phyloP scores from a whole-genome alignment of 2,888 invertebrate species.

The Cosmopolites sordidus region DNA sequence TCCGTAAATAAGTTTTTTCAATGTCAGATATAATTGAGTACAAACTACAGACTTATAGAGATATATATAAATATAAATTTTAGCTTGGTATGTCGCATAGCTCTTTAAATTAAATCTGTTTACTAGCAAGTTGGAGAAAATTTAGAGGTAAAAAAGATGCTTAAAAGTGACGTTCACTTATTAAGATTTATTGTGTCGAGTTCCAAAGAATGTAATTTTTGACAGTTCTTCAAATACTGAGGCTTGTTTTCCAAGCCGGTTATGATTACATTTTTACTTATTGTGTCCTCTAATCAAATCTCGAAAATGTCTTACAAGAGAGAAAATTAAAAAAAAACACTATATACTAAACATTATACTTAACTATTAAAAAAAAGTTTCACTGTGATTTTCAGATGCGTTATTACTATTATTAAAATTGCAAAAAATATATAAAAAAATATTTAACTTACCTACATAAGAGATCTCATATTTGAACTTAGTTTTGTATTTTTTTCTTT shows the following conservation, averaged over 20 bases:
- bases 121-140: background rate
- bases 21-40: constrained; percentile 1
- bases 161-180: background rate
- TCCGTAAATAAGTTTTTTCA: background rate
- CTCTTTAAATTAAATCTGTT: background rate
- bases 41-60: constrained; percentile 1
- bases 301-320: background rate
- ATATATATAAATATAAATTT: background rate
- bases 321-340: background rate
- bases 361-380: constrained; percentile 43
- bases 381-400: constrained; percentile 52
- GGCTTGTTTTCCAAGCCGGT: background rate
- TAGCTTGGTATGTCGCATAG: constrained; percentile 1
- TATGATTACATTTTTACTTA: constrained; percentile 1
- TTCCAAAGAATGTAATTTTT: constrained; percentile 1
- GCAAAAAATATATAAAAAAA: constrained; percentile 44
- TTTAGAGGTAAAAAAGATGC: background rate
- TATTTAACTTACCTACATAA: constrained; percentile 48
- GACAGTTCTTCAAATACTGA: background rate
- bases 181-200: background rate
- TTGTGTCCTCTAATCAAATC: background rate
- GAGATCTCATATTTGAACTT: constrained; percentile 50
- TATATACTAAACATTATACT: constrained; percentile 30
- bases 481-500: constrained; percentile 42
- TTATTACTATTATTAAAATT: constrained; percentile 45